Evolutionary conservation across 2,888 invertebrate species (phyloP), one percentile per base, ranked within the genome.

Genomic region (Lycaena phlaeas): DNA sequence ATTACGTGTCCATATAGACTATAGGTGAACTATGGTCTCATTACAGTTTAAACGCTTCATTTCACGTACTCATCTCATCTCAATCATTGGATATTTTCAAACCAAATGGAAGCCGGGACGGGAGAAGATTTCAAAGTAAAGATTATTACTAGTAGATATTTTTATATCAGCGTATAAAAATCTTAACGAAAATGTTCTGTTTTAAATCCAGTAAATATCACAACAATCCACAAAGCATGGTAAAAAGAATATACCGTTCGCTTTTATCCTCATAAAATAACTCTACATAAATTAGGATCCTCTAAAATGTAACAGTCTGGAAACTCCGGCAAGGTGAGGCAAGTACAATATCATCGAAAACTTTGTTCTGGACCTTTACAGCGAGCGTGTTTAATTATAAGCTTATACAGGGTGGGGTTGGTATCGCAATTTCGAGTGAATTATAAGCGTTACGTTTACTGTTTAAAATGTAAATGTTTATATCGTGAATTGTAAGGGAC

Each of bases 241-340:
- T 4, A 18, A 17, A 11, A 12, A 18, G 7, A 4, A 12, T 17
- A 6, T 12, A 11, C 22, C 7, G 22, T 18, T 22, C n/a, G 11
- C 17, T 22, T 12, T 22, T 7, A 12, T 18, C 12, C 22, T 34
- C 34, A 34, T 34, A 18, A 34, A 34, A 34, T 34, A 9, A 11
- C 9, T n/a, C 7, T 11, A 9, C 34, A 34, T 34, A 34, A 34
- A 34, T 34, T 34, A 18, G 11, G 18, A 31, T 11, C 31, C 18
- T 10, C 34, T 34, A 34, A 9, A 31, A 17, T 11, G 18, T 31
- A 22, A 12, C 34, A 34, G 34, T 18, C 22, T 22, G 34, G 22
- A 18, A 31, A 18, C 31, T 7, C 7, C 11, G 34, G 17, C 11
- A 31, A 34, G 34, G 22, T 12, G 11, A 17, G 30, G 14, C 30